A percentile compares a stretch with the other conserved stretches of the same genome.
Evolutionary conservation across 2,888 invertebrate genomes (phyloP).

Genomic region (Cremastinae sp.): DNA sequence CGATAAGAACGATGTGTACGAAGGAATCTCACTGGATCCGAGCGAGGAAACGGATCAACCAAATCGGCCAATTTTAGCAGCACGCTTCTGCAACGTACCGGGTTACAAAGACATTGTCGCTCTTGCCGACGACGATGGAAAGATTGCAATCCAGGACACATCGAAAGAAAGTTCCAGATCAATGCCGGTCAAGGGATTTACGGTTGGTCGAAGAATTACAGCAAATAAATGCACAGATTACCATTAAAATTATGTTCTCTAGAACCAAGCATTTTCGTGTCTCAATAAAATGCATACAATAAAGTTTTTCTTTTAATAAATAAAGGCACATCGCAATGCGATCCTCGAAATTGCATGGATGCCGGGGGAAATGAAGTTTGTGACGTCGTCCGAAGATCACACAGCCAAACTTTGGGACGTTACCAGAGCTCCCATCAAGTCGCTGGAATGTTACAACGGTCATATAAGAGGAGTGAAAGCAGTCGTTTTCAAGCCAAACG

Average conservation of each 20-base stretch:
- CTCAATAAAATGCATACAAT: background rate
- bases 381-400: constrained; percentile 94
- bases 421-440: constrained; percentile 77
- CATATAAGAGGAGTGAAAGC: constrained; percentile 93
- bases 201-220: constrained; percentile 79
- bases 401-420: constrained; percentile 91
- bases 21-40: constrained; percentile 82
- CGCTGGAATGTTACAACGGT: constrained; percentile 85
- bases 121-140: constrained; percentile 93
- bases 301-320: constrained; percentile 48
- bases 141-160: constrained; percentile 83
- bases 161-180: constrained; percentile 60
- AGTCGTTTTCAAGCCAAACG: constrained; percentile 87
- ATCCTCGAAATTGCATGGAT: constrained; percentile 95
- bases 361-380: constrained; percentile 87
- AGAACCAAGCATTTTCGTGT: background rate
- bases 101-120: constrained; percentile 88
- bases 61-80: constrained; percentile 90
- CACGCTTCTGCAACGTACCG: constrained; percentile 87
- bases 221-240: no score
- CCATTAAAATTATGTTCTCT: no score
- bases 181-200: constrained; percentile 78
- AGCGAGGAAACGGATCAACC: constrained; percentile 82
- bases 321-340: constrained; percentile 90
- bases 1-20: constrained; percentile 84